Evolutionary conservation across 2,888 invertebrate genomes (phyloP).

Genomic region (Cosmia pyralina): DNA sequence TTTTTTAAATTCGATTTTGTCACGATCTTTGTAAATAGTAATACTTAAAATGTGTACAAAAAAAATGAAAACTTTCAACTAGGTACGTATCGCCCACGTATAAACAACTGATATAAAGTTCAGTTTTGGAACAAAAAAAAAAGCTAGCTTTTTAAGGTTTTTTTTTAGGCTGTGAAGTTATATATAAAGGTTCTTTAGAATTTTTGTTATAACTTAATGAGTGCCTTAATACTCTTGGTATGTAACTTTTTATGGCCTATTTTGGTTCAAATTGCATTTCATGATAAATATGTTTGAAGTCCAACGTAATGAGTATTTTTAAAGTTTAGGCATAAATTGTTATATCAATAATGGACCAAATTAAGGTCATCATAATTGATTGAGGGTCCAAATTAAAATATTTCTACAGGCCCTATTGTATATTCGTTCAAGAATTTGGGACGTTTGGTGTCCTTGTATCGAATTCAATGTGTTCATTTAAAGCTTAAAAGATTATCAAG

Average conservation of each 20-base stretch:
- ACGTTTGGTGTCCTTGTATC: background rate
- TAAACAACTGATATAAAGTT: constrained; percentile 21
- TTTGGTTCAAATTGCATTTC: background rate
- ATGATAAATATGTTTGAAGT: background rate
- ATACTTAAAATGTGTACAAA: constrained; percentile 27
- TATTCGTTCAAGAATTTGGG: background rate
- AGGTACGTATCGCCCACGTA: background rate
- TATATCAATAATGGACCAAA: constrained; percentile 11
- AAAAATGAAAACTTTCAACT: background rate
- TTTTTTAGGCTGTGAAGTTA: constrained; percentile 51
- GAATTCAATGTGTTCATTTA: constrained; percentile 1
- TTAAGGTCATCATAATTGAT: background rate
- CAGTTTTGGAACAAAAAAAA: constrained; percentile 16
- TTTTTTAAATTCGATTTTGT: constrained; percentile 11
- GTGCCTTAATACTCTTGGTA: constrained; percentile 40
- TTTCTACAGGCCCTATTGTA: no score
- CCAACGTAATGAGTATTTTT: constrained; percentile 25
- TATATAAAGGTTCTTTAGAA: constrained; percentile 19
- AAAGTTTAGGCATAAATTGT: constrained; percentile 18
- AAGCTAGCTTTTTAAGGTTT: constrained; percentile 23
- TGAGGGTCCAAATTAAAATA: constrained; percentile 15
- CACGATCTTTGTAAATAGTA: constrained; percentile 47
- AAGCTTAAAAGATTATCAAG: background rate
- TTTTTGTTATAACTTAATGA: constrained; percentile 9
- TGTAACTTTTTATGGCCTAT: background rate